Evolutionary conservation across 2,113 vertebrate species (phyloP), one percentile per base, ranked within the genome.

Genomic region (Scartelaos histophorus): DNA sequence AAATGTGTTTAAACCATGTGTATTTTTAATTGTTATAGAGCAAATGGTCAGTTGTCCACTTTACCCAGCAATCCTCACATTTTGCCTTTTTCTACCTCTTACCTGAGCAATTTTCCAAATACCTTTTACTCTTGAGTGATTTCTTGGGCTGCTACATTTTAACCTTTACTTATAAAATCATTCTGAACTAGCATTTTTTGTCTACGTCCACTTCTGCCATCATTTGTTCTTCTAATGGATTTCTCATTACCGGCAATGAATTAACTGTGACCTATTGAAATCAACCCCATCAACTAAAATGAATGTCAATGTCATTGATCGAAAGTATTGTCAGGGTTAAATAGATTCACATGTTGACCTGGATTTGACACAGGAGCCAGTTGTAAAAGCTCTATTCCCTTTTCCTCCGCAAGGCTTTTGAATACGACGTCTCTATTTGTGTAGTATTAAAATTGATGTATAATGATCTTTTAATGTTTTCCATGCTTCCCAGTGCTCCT

Each of bases 201-300:
- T 4, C 29, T 4, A 29, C 1, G 38, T 43, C 38, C 7, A 7
- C 38, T 9, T 43, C 38, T 43, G 38, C 38, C 38, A 73, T 83
- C 82, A 57, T 3, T 13, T 29, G 76, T 56, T 58, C 21, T 66
- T 62, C 46, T 45, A 15, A 0, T 66, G 46, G 71, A 66, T 19
- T 75, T 3, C 7, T 5, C 71, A 9, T 4, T 56, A 75, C n/a
- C 78, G 67, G 46, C 79, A 54, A 25, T 25, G 3, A 6, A 84
- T 87, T 75, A 88, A 65, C 70, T 79, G 83, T 45, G 0, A 25
- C 35, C 7, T 66, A 70, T 67, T 25, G 71, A 77, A 79, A 86
- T 64, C 67, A 66, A 35, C 67, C 38, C 46, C 22, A 66, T 69
- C 75, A 51, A 24, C 69, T 19, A 35, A 70, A 78, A 66, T 35